Conservation (phyloP, 1,140 invertebrate species). For the Anagrus nilaparvatae region DNA sequence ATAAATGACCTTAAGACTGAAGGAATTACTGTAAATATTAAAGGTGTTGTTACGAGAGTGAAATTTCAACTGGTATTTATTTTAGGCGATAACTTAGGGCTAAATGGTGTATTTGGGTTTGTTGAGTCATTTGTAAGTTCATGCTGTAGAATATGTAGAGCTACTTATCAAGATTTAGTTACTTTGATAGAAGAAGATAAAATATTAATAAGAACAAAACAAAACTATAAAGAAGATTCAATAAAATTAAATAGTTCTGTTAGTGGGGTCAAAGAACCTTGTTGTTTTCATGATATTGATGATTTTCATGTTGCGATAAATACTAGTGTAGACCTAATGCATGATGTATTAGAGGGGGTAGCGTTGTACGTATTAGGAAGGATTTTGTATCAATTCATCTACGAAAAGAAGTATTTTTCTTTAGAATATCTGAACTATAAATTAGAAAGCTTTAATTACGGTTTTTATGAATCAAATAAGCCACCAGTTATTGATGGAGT, state of each 20-base stretch:
- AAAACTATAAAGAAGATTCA: neutral
- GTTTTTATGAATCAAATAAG: neutral
- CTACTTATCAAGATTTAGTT: neutral
- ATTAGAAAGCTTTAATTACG: constrained; percentile 8
- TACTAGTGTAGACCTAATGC: constrained; percentile 14
- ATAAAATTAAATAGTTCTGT: neutral
- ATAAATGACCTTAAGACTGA: constrained; percentile 12
- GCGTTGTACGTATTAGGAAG: constrained; percentile 6
- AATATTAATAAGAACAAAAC: neutral
- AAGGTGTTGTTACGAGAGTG: constrained; percentile 3
- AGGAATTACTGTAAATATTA: constrained; percentile 7
- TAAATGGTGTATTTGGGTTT: constrained; percentile 11
- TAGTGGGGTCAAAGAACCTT: constrained; percentile 14
- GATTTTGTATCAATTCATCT: neutral
- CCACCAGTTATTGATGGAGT: neutral
- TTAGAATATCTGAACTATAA: neutral
- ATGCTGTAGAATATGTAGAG: constrained; percentile 15
- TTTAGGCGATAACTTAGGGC: constrained; percentile 14
- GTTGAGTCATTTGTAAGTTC: constrained; percentile 10
- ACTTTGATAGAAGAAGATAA: neutral
- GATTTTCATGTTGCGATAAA: constrained; percentile 15
- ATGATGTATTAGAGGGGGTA: constrained; percentile 14
- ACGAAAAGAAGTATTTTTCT: neutral
- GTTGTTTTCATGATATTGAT: constrained; percentile 8
- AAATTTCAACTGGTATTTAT: constrained; percentile 13